phyloP scores from a whole-genome alignment of 2,888 invertebrate genomes.

The Gandaritis pyraliata region DNA sequence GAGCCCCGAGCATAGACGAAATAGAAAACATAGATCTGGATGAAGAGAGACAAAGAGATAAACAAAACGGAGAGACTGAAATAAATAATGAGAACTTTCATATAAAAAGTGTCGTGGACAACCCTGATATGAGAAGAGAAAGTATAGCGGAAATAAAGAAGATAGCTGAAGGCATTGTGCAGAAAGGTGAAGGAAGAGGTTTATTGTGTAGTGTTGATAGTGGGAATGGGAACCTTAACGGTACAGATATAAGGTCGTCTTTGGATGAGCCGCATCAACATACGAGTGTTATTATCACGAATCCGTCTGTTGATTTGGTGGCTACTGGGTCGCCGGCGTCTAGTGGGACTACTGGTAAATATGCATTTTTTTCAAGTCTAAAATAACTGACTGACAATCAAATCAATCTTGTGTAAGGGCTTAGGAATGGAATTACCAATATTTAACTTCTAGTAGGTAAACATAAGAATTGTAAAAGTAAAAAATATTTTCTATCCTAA shows the following conservation, averaged over 20 bases:
- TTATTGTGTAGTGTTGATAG: conserved; percentile 77
- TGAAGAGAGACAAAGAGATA: conserved; percentile 67
- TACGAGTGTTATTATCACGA: conserved; percentile 89
- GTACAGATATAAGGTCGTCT: conserved; percentile 66
- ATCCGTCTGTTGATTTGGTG: conserved; percentile 87
- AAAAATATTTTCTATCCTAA: too few species aligned
- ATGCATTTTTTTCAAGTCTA: neutral
- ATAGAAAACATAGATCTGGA: conserved; percentile 77
- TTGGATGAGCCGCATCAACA: conserved; percentile 72
- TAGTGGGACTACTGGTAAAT: conserved; percentile 72
- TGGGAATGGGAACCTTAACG: conserved; percentile 68
- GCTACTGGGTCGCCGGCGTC: conserved; percentile 77
- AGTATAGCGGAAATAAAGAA: conserved; percentile 80
- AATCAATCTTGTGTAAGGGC: too few species aligned
- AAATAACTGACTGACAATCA: too few species aligned
- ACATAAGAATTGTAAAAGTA: too few species aligned
- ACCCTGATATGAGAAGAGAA: conserved; percentile 77
- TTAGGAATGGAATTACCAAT: too few species aligned
- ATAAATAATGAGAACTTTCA: conserved; percentile 77
- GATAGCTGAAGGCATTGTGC: conserved; percentile 78
- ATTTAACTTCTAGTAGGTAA: too few species aligned
- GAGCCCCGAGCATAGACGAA: conserved; percentile 80
- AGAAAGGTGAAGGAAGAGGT: conserved; percentile 77
- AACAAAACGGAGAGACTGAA: conserved; percentile 83
- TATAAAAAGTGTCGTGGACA: conserved; percentile 74